Conservation (phyloP, 2,113 vertebrate species). For the Prochilodus magdalenae region DNA sequence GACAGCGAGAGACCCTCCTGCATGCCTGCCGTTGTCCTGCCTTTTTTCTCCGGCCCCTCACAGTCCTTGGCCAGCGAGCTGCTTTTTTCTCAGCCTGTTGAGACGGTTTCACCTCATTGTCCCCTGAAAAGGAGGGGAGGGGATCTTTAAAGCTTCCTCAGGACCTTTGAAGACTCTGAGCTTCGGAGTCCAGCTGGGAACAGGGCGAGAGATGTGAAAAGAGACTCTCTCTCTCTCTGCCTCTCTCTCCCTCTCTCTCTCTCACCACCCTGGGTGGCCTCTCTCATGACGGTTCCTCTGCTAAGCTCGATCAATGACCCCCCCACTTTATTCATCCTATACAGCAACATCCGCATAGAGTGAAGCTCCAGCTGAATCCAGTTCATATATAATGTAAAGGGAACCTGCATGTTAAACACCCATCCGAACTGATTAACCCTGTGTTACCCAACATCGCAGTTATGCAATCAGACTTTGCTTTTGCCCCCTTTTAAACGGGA, state of each 20-base stretch:
- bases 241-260: neutral
- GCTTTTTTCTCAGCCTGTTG: conserved; percentile 39
- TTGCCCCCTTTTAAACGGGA: neutral
- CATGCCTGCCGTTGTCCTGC: conserved; percentile 28
- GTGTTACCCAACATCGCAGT: neutral
- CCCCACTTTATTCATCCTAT: neutral
- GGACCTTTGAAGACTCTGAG: conserved; percentile 35
- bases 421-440: neutral
- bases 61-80: conserved; percentile 33
- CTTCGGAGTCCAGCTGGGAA: conserved; percentile 35
- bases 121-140: neutral
- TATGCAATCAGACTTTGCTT: neutral
- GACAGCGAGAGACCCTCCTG: conserved; percentile 47
- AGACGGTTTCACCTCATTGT: conserved; percentile 46
- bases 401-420: neutral
- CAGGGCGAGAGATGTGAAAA: conserved; percentile 29
- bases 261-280: conserved; percentile 31
- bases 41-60: conserved; percentile 36
- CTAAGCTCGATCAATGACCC: conserved; percentile 9
- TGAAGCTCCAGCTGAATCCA: neutral
- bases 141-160: conserved; percentile 41
- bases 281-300: conserved; percentile 6
- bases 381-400: neutral
- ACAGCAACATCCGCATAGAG: neutral
- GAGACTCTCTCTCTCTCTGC: conserved; percentile 5